Percentiles rank a stretch among this genome's conserved stretches.
phyloP scores from a whole-genome alignment of 2,888 invertebrate species.

The Eristalis intricaria region DNA sequence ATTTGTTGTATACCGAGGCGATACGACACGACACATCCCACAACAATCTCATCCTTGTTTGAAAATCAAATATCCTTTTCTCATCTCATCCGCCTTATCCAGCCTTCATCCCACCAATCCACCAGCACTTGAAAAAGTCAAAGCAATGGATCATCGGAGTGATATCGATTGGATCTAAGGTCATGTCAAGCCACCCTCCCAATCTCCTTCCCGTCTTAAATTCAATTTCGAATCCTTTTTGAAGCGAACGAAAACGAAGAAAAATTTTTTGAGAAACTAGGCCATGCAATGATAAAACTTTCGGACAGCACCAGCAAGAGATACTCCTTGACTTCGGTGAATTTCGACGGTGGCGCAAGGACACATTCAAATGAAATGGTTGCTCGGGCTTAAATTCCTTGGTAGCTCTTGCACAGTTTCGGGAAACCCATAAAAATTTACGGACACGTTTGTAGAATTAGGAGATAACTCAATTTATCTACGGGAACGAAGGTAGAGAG shows the following conservation, averaged over 20 bases:
- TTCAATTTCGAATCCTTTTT: constrained; percentile 58
- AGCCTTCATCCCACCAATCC: too few relatives aligned
- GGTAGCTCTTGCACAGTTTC: constrained; percentile 16
- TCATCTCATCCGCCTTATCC: not conserved
- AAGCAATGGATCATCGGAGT: constrained; percentile 54
- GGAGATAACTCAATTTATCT: constrained; percentile 70
- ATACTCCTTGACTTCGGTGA: not conserved
- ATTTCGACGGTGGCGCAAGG: constrained; percentile 22
- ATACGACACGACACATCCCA: not conserved
- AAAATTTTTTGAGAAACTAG: constrained; percentile 14
- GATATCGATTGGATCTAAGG: constrained; percentile 33
- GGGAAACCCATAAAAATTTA: constrained; percentile 51
- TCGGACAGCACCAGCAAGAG: constrained; percentile 14
- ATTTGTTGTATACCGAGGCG: constrained; percentile 32
- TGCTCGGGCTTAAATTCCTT: constrained; percentile 21
- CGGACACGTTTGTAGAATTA: constrained; percentile 67
- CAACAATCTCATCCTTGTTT: not conserved
- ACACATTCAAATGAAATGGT: constrained; percentile 49
- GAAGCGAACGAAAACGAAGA: not conserved
- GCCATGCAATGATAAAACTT: constrained; percentile 55
- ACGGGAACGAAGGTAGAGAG: constrained; percentile 37
- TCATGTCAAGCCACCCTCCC: not conserved
- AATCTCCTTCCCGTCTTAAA: constrained; percentile 32
- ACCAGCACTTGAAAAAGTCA: constrained; percentile 4
- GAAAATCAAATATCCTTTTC: not conserved